phyloP scores from a whole-genome alignment of 1,140 invertebrate species.

The Lepidostoma basale region DNA sequence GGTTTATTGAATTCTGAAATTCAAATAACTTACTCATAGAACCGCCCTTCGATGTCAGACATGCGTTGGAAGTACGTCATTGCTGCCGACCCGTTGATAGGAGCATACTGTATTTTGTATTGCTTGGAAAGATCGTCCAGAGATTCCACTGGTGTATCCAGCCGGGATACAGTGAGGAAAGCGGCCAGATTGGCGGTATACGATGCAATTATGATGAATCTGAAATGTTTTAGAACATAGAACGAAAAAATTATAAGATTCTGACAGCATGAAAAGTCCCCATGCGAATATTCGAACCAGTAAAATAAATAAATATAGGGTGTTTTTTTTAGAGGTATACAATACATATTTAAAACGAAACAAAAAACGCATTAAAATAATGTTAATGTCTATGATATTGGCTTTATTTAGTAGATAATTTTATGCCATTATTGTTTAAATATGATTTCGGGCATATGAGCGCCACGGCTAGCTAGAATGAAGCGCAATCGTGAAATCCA shows the following conservation, averaged over 20 bases:
- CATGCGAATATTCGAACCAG: too few species aligned
- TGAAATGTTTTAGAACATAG: slow-evolving; percentile 29
- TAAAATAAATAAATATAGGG: too few species aligned
- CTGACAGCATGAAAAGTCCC: too few species aligned
- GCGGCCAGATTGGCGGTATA: slow-evolving; percentile 97
- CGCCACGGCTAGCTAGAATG: too few species aligned
- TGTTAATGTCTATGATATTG: too few species aligned
- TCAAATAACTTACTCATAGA: slow-evolving; percentile 80
- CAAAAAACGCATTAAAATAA: too few species aligned
- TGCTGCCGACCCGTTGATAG: slow-evolving; percentile 80
- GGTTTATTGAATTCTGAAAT: neutral
- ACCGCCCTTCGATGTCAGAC: slow-evolving; percentile 92
- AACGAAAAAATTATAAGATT: neutral
- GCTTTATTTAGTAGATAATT: too few species aligned
- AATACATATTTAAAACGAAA: too few species aligned
- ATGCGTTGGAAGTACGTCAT: slow-evolving; percentile 95
- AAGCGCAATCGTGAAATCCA: too few species aligned
- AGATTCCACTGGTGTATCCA: slow-evolving; percentile 91
- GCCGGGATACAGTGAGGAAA: slow-evolving; percentile 88
- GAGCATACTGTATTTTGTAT: slow-evolving; percentile 94
- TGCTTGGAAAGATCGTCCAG: slow-evolving; percentile 93
- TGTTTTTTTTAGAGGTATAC: too few species aligned
- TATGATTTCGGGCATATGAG: too few species aligned
- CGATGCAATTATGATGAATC: slow-evolving; percentile 96
- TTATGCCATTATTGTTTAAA: too few species aligned